Evolutionary conservation across 2,888 invertebrate species (phyloP).

Genomic region (Drosophila picticornis): DNA sequence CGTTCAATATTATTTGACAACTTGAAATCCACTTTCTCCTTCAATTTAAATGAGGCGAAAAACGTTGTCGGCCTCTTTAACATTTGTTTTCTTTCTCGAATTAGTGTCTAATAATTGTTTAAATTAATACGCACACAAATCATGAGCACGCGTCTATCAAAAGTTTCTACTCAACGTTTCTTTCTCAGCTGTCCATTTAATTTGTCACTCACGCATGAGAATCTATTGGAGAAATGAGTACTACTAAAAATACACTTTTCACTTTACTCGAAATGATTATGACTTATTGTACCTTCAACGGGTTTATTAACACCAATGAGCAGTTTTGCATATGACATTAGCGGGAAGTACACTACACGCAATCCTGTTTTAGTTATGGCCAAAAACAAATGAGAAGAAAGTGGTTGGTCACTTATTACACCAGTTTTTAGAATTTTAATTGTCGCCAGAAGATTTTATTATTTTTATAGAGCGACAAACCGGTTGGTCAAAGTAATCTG

Average conservation of each 20-base stretch:
- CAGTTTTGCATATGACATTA: constrained; percentile 14
- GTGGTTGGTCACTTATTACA: constrained; percentile 40
- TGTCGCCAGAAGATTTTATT: constrained; percentile 6
- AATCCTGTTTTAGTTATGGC: constrained; percentile 1
- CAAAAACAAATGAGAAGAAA: constrained; percentile 36
- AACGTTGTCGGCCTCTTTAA: constrained; percentile 14
- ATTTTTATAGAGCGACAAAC: constrained; percentile 16
- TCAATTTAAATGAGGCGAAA: constrained; percentile 39
- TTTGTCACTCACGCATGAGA: constrained; percentile 74
- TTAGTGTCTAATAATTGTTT: constrained; percentile 71
- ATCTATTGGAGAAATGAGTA: constrained; percentile 49
- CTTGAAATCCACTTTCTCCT: constrained; percentile 64
- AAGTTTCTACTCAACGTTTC: constrained; percentile 33
- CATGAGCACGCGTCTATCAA: constrained; percentile 43
- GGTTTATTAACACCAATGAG: constrained; percentile 38
- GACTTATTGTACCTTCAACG: constrained; percentile 2
- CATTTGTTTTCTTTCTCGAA: constrained; percentile 50
- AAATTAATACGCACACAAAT: constrained; percentile 61
- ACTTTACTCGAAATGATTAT: neutral
- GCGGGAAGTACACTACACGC: neutral
- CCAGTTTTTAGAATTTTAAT: constrained; percentile 32
- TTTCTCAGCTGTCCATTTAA: constrained; percentile 46
- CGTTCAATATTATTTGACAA: constrained; percentile 2
- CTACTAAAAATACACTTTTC: constrained; percentile 3
- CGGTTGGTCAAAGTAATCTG: constrained; percentile 5